phyloP scores from a whole-genome alignment of 1,140 invertebrate genomes.

The Triops longicaudatus region DNA sequence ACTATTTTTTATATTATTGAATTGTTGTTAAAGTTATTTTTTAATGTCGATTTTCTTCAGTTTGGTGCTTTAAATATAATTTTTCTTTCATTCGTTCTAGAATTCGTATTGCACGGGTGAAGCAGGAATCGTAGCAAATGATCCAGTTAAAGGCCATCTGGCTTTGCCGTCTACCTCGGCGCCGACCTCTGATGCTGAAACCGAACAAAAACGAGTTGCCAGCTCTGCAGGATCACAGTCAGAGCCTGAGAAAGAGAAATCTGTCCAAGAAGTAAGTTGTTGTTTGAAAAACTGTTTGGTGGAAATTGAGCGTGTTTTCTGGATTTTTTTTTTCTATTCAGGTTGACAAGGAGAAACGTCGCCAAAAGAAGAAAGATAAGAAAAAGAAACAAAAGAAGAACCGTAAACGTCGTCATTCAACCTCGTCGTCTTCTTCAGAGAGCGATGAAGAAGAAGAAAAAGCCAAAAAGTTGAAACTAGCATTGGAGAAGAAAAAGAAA shows the following conservation, averaged over 20 bases:
- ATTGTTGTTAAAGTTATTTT: not conserved
- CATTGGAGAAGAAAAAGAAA: conserved; percentile 52
- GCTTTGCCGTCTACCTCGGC: not conserved
- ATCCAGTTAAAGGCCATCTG: conserved; percentile 7
- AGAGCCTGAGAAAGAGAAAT: not conserved
- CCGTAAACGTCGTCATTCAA: conserved; percentile 39
- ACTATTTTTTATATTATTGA: too few species aligned
- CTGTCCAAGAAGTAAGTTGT: conserved; percentile 17
- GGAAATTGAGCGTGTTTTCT: not conserved
- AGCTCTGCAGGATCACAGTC: conserved; percentile 14
- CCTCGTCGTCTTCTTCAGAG: conserved; percentile 32
- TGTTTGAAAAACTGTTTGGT: not conserved
- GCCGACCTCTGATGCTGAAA: not conserved
- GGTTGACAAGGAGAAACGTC: conserved; percentile 33
- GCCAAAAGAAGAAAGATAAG: conserved; percentile 42
- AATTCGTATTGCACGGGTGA: conserved; percentile 82
- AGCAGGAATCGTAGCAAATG: conserved; percentile 49
- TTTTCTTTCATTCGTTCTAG: conserved; percentile 39
- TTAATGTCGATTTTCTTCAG: too few species aligned
- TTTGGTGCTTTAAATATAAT: not conserved
- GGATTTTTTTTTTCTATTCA: too few species aligned
- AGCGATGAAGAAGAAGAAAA: conserved; percentile 43
- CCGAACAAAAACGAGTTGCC: conserved; percentile 30
- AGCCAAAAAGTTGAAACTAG: conserved; percentile 48
- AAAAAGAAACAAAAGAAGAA: conserved; percentile 45